Evolutionary conservation across 1,140 invertebrate genomes (phyloP).

Genomic region (Proales similis): DNA sequence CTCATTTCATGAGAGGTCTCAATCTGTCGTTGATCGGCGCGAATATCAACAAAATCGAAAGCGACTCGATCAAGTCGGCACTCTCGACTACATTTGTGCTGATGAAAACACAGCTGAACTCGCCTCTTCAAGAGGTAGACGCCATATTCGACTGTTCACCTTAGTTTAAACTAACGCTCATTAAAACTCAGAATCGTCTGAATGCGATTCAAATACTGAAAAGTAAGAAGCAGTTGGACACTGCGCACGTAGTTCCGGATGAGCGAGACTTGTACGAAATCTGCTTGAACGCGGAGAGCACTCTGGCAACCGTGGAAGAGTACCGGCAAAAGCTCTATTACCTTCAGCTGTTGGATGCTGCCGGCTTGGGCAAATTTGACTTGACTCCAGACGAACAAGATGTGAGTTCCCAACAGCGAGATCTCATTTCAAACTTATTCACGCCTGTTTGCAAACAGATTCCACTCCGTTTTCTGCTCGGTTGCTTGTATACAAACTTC

Average conservation of each 20-base stretch:
- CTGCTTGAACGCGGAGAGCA: constrained; percentile 64
- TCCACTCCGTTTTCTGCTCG: constrained; percentile 68
- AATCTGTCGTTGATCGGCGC: no score
- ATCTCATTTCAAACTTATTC: constrained; percentile 35
- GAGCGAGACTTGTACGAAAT: constrained; percentile 58
- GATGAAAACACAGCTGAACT: no score
- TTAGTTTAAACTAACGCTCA: no score
- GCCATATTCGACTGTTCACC: no score
- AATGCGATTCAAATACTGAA: not conserved
- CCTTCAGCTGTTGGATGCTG: constrained; percentile 64
- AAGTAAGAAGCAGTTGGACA: not conserved
- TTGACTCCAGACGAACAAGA: constrained; percentile 42
- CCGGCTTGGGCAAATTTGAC: constrained; percentile 41
- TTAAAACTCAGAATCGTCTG: not conserved
- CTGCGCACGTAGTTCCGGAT: not conserved
- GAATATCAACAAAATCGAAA: no score
- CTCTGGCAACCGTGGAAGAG: constrained; percentile 62
- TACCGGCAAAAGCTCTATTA: constrained; percentile 68
- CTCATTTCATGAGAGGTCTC: no score
- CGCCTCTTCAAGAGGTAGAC: no score
- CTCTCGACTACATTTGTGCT: no score
- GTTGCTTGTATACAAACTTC: constrained; percentile 75
- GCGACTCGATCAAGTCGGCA: no score
- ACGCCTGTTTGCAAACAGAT: constrained; percentile 54
- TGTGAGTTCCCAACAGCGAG: no score